These are phyloP conservation scores for Synaphobranchus kaupii DNA, from an alignment of 2,797 vertebrate genomes.

Conservation along the genomic window DNA sequence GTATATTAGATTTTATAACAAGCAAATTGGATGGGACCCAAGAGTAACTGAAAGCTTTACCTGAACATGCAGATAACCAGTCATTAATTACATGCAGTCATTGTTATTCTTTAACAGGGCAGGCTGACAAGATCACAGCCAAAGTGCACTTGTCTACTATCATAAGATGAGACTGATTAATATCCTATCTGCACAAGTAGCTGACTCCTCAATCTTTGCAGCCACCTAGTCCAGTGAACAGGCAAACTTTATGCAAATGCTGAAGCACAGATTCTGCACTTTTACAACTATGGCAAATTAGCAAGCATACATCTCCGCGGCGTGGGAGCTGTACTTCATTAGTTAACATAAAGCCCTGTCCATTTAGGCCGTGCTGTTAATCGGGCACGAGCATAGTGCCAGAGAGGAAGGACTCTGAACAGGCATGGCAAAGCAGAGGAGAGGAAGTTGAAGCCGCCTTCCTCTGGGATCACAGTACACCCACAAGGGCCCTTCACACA, in stretches of 20 bases:
- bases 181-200: not conserved
- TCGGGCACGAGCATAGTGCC: not conserved
- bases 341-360: not conserved
- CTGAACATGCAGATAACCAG: not conserved
- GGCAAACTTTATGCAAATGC: too few relatives aligned
- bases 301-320: too few relatives aligned
- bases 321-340: too few relatives aligned
- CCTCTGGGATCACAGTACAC: not conserved
- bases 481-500: not conserved
- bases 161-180: not conserved
- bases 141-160: not conserved
- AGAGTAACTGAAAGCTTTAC: not conserved
- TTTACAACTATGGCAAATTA: too few relatives aligned
- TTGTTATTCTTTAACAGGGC: not conserved
- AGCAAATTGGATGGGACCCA: not conserved
- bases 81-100: not conserved
- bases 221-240: not conserved
- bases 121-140: not conserved
- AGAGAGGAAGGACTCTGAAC: not conserved
- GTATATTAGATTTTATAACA: not conserved
- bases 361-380: not conserved
- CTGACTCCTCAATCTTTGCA: not conserved
- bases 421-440: not conserved
- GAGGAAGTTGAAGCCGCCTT: not conserved
- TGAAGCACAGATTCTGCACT: too few relatives aligned